Percentiles rank a stretch among this genome's conserved stretches.
Conservation (phyloP, 1,140 invertebrate species). For the Belonocnema kinseyi region DNA sequence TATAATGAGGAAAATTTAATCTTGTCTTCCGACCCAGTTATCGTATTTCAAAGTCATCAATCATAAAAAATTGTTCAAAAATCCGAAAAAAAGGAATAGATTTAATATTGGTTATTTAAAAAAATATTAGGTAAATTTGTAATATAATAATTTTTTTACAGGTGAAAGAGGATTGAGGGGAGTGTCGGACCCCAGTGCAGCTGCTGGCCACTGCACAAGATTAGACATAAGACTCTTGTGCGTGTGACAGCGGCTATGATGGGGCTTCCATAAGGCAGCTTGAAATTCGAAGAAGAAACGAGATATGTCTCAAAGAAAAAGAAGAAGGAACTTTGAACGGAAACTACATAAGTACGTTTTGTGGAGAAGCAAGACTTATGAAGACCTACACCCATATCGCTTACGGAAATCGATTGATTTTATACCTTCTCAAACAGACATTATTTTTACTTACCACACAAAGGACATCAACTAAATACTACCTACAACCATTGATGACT, state of each 20-base stretch:
- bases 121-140: not conserved
- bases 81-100: too few species aligned
- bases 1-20: too few species aligned
- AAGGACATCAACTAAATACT: too few species aligned
- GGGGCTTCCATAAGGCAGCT: conserved; percentile 76
- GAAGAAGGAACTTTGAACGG: conserved; percentile 36
- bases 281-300: conserved; percentile 45
- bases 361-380: conserved; percentile 32
- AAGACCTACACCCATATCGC: conserved; percentile 57
- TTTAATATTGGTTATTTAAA: too few species aligned
- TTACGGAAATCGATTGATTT: conserved; percentile 39
- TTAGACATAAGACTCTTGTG: conserved; percentile 94
- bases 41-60: too few species aligned
- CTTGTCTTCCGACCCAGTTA: too few species aligned
- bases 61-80: too few species aligned
- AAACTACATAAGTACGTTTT: not conserved
- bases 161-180: not conserved
- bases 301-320: conserved; percentile 41
- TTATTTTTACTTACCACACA: too few species aligned
- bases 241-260: conserved; percentile 98
- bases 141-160: not conserved
- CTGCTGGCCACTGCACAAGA: conserved; percentile 97
- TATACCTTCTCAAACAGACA: conserved; percentile 8
- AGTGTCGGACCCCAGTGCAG: conserved; percentile 84
- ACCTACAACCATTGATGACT: too few species aligned